Evolutionary conservation across 2,888 invertebrate species (phyloP), one percentile per base, ranked within the genome.

Genomic region (Dolichomitus sp.): DNA sequence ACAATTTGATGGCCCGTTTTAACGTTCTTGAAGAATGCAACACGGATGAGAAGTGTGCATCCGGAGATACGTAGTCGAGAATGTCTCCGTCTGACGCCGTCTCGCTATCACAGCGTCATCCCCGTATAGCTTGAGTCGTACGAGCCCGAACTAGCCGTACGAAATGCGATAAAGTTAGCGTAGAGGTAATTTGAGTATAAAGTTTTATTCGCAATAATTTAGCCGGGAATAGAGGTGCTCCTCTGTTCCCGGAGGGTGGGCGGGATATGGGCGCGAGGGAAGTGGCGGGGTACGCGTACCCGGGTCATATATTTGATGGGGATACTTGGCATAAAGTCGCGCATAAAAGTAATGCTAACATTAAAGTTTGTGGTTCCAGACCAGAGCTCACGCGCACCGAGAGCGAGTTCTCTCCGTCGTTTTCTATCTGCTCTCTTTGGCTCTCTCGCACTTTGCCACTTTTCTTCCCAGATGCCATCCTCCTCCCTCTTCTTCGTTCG

Each of bases 291-390:
- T 76, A 84, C 80, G 84, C 76, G 40, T 76, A 85, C 89, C 88
- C 87, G 91, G 91, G 92, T 91, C 92, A 92, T 92, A 92, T 93
- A 93, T 93, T 93, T 93, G 92, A 92, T 93, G 92, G 92, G 80
- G 91, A 93, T 93, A 92, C 93, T 93, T 93, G 93, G 92, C 93
- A 93, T 93, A 93, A 93, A 93, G 92, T 93, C 91, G 91, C 90
- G 92, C 93, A 93, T 93, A 93, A 93, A 93, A 93, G 92, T 93
- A 93, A 93, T 93, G 92, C 91, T 89, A 90, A 91, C 93, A 93
- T 93, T 93, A 93, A 93, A 93, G 92, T 93, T 93, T 93, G 93
- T 89, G 93, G 93, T 93, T 93, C 91, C 92, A 93, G 93, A 92
- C 89, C 91, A 90, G 90, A 89, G 88, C 89, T 87, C 89, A 74